Evolutionary conservation across 2,113 vertebrate species (phyloP).

Genomic region (Tachycineta bicolor): DNA sequence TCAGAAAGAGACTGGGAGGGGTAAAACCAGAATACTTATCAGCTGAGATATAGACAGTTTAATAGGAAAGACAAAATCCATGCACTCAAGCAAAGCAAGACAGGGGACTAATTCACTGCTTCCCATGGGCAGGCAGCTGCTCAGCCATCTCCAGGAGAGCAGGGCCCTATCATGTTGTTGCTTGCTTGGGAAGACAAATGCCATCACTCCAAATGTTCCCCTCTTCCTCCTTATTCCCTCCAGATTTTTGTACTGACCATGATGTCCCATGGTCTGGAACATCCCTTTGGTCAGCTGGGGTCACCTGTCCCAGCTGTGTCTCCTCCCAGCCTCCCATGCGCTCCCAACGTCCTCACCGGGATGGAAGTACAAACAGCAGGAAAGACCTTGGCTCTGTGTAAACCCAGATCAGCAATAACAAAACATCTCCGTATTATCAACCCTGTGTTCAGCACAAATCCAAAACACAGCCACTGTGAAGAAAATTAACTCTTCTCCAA

Average conservation of each 20-base stretch:
- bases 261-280: neutral
- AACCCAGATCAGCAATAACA: neutral
- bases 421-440: neutral
- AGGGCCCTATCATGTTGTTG: accelerated
- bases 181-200: accelerated
- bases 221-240: neutral
- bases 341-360: accelerated
- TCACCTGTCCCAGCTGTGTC: neutral
- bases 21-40: neutral
- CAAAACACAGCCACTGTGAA: neutral
- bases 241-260: neutral
- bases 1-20: neutral
- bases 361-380: accelerated
- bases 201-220: neutral
- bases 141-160: neutral
- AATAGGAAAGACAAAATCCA: neutral
- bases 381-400: neutral
- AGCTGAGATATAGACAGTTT: neutral
- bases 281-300: neutral
- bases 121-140: neutral
- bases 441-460: neutral
- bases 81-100: neutral
- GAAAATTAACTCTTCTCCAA: neutral
- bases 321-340: accelerated
- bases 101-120: neutral